Evolutionary conservation across 2,113 vertebrate genomes (phyloP), one percentile per base, ranked within the genome.

Genomic region (Sprattus sprattus): DNA sequence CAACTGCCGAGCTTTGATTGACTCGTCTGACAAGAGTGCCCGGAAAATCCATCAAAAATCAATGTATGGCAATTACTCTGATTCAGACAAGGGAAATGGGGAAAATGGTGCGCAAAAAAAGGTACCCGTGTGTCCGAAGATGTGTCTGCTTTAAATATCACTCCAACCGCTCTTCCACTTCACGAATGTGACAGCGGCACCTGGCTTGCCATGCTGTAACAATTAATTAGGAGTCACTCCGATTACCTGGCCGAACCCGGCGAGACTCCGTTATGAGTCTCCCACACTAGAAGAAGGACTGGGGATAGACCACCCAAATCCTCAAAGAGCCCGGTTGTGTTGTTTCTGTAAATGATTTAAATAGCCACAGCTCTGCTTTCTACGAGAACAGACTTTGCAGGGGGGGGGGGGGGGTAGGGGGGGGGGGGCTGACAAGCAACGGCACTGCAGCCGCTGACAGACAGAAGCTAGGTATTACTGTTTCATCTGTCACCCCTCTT

Each of bases 141-240:
- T 71, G 83, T 87, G 87, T 39, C 50, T 52, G 81, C 83, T 87
- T 86, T 85, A 90, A 91, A 92, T 87, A 88, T 83, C 86, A 87
- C 85, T 82, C 78, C 4, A 85, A 89, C 82, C 82, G 86, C 92
- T 85, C 32, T 78, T 39, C 85, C 7, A 44, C 50, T 60, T 44
- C 81, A 78, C 71, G 10, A 39, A 78, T 78, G 71, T 78, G 71
- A 78, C 71, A 44, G 82, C 4, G 45, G 13, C 80, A 75, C 87
- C 82, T 84, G 78, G 71, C 88, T 89, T 82, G 82, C 88, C 92
- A 91, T 85, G 87, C 47, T 89, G 89, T 87, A 89, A 85, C 89
- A 91, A 89, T 91, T 90, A 90, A 91, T 92, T 90, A 92, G 90
- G 80, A 91, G 89, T 89, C 87, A 86, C 89, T 92, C 85, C 39